Evolutionary conservation across 2,888 invertebrate genomes (phyloP).

Genomic region (Epinotia nisella): DNA sequence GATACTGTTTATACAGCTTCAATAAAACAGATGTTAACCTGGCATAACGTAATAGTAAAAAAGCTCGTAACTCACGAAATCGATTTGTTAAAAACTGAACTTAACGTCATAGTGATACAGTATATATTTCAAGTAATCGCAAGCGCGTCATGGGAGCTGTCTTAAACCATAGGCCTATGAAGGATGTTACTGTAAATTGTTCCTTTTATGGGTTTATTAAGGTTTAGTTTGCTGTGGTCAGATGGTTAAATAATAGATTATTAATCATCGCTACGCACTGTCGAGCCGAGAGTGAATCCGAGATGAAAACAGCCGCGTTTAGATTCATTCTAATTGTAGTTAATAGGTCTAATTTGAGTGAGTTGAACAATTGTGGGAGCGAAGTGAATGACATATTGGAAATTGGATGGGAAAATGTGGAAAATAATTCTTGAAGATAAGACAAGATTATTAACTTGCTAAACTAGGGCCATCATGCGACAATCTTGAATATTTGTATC

Average conservation of each 20-base stretch:
- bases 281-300: conserved; percentile 18
- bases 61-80: not conserved
- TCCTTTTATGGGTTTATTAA: not conserved
- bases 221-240: conserved; percentile 9
- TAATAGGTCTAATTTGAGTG: not conserved
- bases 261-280: conserved; percentile 18
- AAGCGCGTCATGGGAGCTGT: not conserved
- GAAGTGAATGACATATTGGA: conserved; percentile 7
- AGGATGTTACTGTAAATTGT: conserved; percentile 4
- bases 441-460: conserved; percentile 1
- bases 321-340: conserved; percentile 25
- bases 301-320: conserved; percentile 12
- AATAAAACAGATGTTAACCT: conserved; percentile 29
- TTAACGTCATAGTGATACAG: not conserved
- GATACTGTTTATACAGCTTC: conserved; percentile 27
- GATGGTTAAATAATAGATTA: not conserved
- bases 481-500: not conserved
- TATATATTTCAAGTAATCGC: conserved; percentile 3
- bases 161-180: not conserved
- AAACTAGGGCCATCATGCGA: not conserved
- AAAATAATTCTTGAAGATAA: not conserved
- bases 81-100: not conserved
- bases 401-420: conserved; percentile 14
- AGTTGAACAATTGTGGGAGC: conserved; percentile 28
- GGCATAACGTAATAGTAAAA: not conserved